A percentile compares a stretch with the other conserved stretches of the same genome.
Evolutionary conservation across 2,797 vertebrate genomes (phyloP).

Genomic region (Sarcoramphus papa): DNA sequence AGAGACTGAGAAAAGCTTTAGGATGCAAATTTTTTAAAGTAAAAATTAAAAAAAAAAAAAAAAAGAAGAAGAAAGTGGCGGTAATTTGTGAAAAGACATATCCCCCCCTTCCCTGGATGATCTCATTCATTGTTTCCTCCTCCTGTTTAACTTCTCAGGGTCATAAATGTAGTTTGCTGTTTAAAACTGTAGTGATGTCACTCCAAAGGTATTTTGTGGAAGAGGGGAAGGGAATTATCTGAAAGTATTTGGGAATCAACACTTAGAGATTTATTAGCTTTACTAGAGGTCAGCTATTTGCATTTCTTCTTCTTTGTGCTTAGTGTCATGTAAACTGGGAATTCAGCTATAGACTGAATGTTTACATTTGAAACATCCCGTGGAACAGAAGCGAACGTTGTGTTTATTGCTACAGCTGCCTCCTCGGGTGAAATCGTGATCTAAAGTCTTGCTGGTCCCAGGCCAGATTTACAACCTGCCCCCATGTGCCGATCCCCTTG

Average conservation of each 20-base stretch:
- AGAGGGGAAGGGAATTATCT: constrained; percentile 24
- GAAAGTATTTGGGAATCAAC: constrained; percentile 57
- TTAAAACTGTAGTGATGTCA: constrained; percentile 49
- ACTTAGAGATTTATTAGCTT: constrained; percentile 43
- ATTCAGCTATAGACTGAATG: constrained; percentile 48
- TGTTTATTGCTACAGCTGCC: constrained; percentile 52
- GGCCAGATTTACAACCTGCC: constrained; percentile 17
- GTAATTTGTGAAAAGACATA: constrained; percentile 75
- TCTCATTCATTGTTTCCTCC: constrained; percentile 74
- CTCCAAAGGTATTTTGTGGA: constrained; percentile 50
- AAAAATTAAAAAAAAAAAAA: constrained; percentile 48
- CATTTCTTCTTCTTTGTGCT: constrained; percentile 44
- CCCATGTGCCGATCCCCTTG: neutral
- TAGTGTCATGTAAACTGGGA: constrained; percentile 42
- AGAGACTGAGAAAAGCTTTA: constrained; percentile 72
- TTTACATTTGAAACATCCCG: constrained; percentile 31
- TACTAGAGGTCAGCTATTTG: constrained; percentile 43
- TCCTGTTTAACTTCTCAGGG: constrained; percentile 73
- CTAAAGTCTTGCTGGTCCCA: constrained; percentile 3
- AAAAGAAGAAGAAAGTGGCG: neutral
- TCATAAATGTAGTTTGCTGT: constrained; percentile 67
- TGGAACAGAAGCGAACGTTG: neutral
- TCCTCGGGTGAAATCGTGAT: neutral
- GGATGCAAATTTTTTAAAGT: constrained; percentile 70
- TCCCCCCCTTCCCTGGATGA: constrained; percentile 41